Conservation (phyloP, 2,113 vertebrate genomes). For the Platanista minor region DNA sequence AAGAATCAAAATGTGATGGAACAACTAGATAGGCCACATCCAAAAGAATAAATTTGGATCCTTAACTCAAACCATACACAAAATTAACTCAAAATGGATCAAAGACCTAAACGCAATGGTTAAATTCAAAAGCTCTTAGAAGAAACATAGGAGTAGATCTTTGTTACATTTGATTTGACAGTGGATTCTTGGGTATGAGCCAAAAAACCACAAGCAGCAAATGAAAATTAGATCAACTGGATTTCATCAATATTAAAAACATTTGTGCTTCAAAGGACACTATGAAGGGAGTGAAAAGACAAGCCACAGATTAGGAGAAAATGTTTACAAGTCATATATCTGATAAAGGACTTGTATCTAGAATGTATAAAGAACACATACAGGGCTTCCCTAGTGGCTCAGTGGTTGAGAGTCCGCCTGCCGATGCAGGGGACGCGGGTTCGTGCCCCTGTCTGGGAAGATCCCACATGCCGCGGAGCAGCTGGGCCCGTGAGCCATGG, state of each 20-base stretch:
- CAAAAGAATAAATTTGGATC: not conserved
- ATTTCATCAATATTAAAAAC: not conserved
- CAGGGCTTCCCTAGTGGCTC: no score
- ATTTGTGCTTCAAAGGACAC: not conserved
- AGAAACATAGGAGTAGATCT: not conserved
- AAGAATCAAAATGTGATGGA: not conserved
- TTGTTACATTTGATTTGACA: not conserved
- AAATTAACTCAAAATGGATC: not conserved
- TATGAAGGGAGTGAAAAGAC: not conserved
- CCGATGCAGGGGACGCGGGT: no score
- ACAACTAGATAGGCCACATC: not conserved
- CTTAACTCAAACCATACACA: not conserved
- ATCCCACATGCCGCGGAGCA: no score
- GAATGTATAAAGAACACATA: not conserved
- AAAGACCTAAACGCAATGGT: not conserved
- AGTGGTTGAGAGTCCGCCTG: no score
- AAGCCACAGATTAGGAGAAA: not conserved
- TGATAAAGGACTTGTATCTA: not conserved
- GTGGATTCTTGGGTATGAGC: not conserved
- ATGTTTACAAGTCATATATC: not conserved
- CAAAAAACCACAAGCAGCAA: not conserved
- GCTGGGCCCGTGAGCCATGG: no score
- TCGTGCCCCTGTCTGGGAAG: no score
- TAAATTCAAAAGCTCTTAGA: not conserved
- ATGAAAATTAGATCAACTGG: not conserved